Evolutionary conservation across 2,797 vertebrate genomes (phyloP), one percentile per base, ranked within the genome.

Genomic region (Bryconaethiops microstoma): DNA sequence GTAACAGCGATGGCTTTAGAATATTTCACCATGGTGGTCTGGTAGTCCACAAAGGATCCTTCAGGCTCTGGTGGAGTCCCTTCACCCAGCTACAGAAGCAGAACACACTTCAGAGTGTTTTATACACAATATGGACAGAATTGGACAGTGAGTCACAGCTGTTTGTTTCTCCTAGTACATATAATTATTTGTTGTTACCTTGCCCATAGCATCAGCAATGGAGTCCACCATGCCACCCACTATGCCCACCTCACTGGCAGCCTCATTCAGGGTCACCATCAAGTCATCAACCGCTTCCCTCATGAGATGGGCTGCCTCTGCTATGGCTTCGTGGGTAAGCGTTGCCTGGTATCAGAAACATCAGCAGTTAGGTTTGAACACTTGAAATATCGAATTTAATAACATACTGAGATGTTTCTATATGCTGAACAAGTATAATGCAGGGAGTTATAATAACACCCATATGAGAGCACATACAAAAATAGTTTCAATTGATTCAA

Each of bases 1-100:
- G 96, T 99, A 88, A 99, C 96, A 3, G 98, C 97, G 0, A 99
- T 99, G 84, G 98, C 98, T 87, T 99, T 99, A 83, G 97, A 97
- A 0, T 97, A 98, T 92, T 96, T 97, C 81, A 99, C 97, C 98
- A 99, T 99, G 0, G 97, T 99, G 8, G 98, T 99, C 87, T 99
- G 97, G 87, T 99, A 99, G 90, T 99, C 98, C 87, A 99, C 97
- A n/a, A 99, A 99, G 25, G 95, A 95, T 40, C 97, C 97, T 65
- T 99, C 97, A 7, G 97, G 96, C 59, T 99, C 97, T 5, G 96
- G 96, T 42, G 97, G 97, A 0, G 96, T 96, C 78, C 98, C 97
- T 90, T 98, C 98, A 88, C 97, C 97, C 91, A 99, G 90, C 98
- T 99, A 82, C n/a, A n/a, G n/a, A n/a, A n/a, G n/a, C n/a, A n/a